These are phyloP conservation scores for Leptothorax acervorum DNA, from an alignment of 2,888 invertebrate genomes.

Conservation along the genomic window DNA sequence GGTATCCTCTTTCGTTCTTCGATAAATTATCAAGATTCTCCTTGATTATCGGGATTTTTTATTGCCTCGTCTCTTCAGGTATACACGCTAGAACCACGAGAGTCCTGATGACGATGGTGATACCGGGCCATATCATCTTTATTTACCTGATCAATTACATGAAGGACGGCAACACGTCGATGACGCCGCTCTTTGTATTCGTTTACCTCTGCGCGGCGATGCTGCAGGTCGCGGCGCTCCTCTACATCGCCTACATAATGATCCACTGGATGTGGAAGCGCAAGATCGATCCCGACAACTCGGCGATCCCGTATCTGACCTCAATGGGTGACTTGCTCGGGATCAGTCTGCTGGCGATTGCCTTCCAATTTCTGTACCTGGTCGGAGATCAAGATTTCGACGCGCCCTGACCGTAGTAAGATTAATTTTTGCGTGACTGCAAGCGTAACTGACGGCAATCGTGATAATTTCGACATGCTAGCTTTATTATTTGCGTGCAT, in stretches of 20 bases:
- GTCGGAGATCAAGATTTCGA: slow-evolving; percentile 87
- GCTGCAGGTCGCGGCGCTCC: slow-evolving; percentile 88
- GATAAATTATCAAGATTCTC: background rate
- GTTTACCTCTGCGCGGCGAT: slow-evolving; percentile 90
- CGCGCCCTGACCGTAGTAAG: slow-evolving; percentile 70
- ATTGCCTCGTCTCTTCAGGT: slow-evolving; percentile 81
- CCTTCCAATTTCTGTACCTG: slow-evolving; percentile 88
- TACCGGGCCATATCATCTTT: slow-evolving; percentile 92
- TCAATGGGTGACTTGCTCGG: slow-evolving; percentile 93
- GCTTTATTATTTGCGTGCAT: too few relatives aligned
- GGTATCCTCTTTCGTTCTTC: slow-evolving; percentile 78
- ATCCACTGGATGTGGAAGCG: slow-evolving; percentile 89
- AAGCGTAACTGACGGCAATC: background rate
- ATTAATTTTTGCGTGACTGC: background rate
- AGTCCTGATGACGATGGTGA: slow-evolving; percentile 91
- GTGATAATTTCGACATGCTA: background rate
- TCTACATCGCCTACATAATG: slow-evolving; percentile 89
- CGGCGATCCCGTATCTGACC: slow-evolving; percentile 92
- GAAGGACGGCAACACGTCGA: slow-evolving; percentile 89
- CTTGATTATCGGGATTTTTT: background rate
- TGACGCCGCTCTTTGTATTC: slow-evolving; percentile 89
- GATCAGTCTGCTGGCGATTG: slow-evolving; percentile 89
- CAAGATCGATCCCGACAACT: slow-evolving; percentile 91
- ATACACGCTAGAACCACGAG: slow-evolving; percentile 90
- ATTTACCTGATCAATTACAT: slow-evolving; percentile 90